phyloP scores from a whole-genome alignment of 2,113 vertebrate genomes.

The Ptychochromis oligacanthus region DNA sequence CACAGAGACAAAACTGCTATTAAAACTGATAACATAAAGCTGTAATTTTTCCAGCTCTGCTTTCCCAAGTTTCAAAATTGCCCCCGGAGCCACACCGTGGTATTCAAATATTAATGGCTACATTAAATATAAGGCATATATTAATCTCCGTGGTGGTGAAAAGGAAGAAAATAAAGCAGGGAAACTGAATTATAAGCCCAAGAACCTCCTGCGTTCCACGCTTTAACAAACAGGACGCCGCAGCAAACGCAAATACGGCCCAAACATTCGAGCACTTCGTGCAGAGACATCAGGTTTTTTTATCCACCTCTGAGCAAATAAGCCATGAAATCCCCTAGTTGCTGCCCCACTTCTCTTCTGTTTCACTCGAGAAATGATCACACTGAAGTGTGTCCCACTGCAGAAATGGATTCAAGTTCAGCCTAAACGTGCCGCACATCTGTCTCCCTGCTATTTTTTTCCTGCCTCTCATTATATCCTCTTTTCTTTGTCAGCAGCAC shows the following conservation, averaged over 20 bases:
- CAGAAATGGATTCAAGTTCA: slow-evolving; percentile 26
- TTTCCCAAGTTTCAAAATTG: slow-evolving; percentile 36
- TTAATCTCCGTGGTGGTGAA: slow-evolving; percentile 21
- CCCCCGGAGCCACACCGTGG: slow-evolving; percentile 7
- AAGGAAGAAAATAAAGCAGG: background rate
- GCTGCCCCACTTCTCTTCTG: slow-evolving; percentile 25
- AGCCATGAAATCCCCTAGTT: slow-evolving; percentile 19
- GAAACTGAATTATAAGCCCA: background rate
- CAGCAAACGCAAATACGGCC: background rate
- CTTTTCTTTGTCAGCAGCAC: slow-evolving; percentile 60
- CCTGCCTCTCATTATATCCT: slow-evolving; percentile 32
- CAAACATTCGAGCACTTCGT: background rate
- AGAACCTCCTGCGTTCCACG: background rate
- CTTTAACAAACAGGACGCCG: background rate
- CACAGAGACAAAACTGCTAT: slow-evolving; percentile 11
- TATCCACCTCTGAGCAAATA: slow-evolving; percentile 34
- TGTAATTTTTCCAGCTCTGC: slow-evolving; percentile 14
- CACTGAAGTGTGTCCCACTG: slow-evolving; percentile 8
- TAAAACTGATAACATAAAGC: slow-evolving; percentile 26
- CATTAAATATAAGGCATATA: slow-evolving; percentile 46
- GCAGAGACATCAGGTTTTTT: slow-evolving; percentile 7
- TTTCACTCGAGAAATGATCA: slow-evolving; percentile 41
- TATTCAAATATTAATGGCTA: slow-evolving; percentile 59
- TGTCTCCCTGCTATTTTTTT: background rate
- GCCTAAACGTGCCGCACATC: slow-evolving; percentile 16